phyloP scores from a whole-genome alignment of 2,888 invertebrate species.

The Xanthia togata region DNA sequence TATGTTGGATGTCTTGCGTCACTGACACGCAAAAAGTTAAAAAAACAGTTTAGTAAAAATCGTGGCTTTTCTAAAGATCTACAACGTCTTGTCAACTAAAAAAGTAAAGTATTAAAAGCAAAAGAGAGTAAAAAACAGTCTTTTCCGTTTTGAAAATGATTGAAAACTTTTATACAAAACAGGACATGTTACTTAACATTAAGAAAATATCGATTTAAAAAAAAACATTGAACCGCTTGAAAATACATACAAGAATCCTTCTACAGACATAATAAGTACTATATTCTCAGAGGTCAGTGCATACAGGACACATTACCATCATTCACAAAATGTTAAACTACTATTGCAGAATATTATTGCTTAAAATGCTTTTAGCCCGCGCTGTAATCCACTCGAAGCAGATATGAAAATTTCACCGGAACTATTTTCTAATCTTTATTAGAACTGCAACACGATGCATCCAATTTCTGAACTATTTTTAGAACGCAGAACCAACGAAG shows the following conservation, averaged over 20 bases:
- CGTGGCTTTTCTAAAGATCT: not conserved
- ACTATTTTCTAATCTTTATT: conserved; percentile 67
- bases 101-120: not conserved
- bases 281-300: not conserved
- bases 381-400: conserved; percentile 43
- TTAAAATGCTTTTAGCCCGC: conserved; percentile 59
- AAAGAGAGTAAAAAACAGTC: no score
- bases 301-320: conserved; percentile 8
- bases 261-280: not conserved
- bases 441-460: conserved; percentile 36
- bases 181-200: not conserved
- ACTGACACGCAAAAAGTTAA: no score
- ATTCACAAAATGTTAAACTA: conserved; percentile 21
- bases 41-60: no score
- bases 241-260: not conserved
- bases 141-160: not conserved
- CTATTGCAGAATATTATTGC: conserved; percentile 41
- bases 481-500: conserved; percentile 50
- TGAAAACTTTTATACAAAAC: conserved; percentile 1
- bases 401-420: conserved; percentile 67
- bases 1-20: not conserved
- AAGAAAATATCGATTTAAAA: not conserved
- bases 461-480: conserved; percentile 52
- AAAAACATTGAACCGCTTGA: not conserved
- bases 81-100: not conserved